Evolutionary conservation across 2,113 vertebrate species (phyloP).

Genomic region (Pholis gunnellus): DNA sequence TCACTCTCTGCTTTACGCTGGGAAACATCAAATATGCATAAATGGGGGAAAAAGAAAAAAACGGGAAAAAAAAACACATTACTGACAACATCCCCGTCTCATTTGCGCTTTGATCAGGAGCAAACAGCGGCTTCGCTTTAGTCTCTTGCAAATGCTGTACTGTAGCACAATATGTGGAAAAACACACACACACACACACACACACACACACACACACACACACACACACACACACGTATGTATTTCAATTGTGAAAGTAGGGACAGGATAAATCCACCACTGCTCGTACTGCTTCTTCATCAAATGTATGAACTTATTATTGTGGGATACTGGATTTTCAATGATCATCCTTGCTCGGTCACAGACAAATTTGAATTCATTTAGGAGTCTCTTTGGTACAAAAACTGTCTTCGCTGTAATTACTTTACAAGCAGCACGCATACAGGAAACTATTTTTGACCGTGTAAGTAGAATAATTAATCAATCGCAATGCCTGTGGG

Average conservation of each 20-base stretch:
- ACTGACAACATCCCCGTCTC: constrained; percentile 38
- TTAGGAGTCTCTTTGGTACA: background rate
- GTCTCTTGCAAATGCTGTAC: background rate
- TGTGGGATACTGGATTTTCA: background rate
- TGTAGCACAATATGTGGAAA: constrained; percentile 1
- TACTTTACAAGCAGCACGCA: too few relatives aligned
- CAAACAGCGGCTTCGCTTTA: constrained; percentile 39
- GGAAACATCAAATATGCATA: constrained; percentile 66
- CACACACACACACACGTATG: background rate
- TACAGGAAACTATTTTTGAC: too few relatives aligned
- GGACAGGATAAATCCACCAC: background rate
- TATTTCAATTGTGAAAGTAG: constrained; percentile 6
- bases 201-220: constrained; percentile 13
- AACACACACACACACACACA: background rate
- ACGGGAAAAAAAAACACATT: background rate
- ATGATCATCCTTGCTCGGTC: background rate
- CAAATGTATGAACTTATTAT: background rate
- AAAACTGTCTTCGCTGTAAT: background rate
- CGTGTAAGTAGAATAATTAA: background rate
- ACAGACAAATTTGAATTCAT: background rate
- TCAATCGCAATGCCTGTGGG: background rate
- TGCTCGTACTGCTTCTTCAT: background rate
- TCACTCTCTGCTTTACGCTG: constrained; percentile 31
- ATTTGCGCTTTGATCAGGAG: constrained; percentile 63
- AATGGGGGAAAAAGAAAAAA: background rate